These are phyloP conservation scores for Oreonectes daqikongensis DNA, from an alignment of 2,797 vertebrate genomes.

Conservation along the genomic window DNA sequence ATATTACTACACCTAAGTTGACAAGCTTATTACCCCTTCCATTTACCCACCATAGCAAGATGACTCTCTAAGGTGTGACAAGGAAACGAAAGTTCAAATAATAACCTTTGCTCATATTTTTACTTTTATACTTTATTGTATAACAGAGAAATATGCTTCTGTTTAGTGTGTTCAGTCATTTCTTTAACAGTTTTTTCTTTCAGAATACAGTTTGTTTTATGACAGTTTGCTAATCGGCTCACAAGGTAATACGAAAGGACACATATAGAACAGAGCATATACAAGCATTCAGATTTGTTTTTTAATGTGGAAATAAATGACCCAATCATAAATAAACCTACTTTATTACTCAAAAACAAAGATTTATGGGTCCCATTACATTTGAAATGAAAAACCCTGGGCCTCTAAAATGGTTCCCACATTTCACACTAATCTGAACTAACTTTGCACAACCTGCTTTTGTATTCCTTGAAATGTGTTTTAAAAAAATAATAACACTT, in stretches of 20 bases:
- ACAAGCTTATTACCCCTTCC: neutral
- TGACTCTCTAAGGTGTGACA: constrained; percentile 13
- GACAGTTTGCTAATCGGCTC: neutral
- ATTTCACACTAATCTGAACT: neutral
- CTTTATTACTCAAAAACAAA: too few species aligned
- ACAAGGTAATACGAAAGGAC: neutral
- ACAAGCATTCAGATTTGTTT: neutral
- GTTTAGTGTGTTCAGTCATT: neutral
- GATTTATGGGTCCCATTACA: neutral
- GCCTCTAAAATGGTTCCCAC: neutral
- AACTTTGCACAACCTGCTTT: neutral
- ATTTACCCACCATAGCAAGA: neutral
- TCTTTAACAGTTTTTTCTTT: neutral
- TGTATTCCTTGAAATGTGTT: neutral
- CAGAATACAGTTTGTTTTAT: neutral
- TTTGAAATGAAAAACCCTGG: neutral
- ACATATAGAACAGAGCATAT: neutral
- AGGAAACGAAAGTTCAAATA: neutral
- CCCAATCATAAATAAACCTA: too few species aligned
- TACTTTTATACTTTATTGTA: neutral
- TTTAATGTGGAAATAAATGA: neutral
- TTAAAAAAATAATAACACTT: constrained; percentile 12
- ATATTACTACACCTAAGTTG: neutral
- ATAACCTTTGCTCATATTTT: constrained; percentile 29
- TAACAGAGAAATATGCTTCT: neutral